A percentile compares a stretch with the other conserved stretches of the same genome.
Conservation (phyloP, 2,888 invertebrate species). For the Stenoptilia bipunctidactyla region DNA sequence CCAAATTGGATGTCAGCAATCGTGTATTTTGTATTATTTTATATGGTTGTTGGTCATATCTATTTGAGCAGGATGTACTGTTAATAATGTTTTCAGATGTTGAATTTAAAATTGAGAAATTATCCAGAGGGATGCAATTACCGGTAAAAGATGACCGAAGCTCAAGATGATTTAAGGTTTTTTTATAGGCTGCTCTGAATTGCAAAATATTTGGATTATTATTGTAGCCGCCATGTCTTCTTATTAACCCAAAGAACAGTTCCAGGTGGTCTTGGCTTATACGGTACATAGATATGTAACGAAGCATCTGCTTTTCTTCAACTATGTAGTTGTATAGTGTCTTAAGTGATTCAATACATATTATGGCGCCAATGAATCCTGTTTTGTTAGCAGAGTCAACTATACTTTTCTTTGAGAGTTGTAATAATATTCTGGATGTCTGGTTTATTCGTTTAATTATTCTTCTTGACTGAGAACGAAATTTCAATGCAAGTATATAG, state of each 20-base stretch:
- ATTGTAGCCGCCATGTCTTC: slow-evolving; percentile 9
- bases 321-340: slow-evolving; percentile 4
- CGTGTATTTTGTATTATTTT: slow-evolving; percentile 3
- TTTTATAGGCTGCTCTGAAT: slow-evolving; percentile 6
- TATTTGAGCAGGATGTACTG: background rate
- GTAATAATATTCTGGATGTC: background rate
- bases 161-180: slow-evolving; percentile 7
- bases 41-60: background rate
- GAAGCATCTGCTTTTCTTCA: slow-evolving; percentile 1
- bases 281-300: slow-evolving; percentile 8
- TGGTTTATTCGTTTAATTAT: background rate
- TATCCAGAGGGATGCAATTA: slow-evolving; percentile 23
- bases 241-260: slow-evolving; percentile 7
- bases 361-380: slow-evolving; percentile 9
- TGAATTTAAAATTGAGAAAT: slow-evolving; percentile 2
- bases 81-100: no score
- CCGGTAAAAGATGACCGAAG: slow-evolving; percentile 6
- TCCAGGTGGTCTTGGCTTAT: slow-evolving; percentile 10
- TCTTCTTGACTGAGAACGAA: background rate
- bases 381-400: slow-evolving; percentile 8
- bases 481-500: background rate
- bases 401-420: slow-evolving; percentile 5
- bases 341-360: slow-evolving; percentile 9
- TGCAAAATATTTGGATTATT: slow-evolving; percentile 8
- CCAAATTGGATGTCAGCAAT: slow-evolving; percentile 5